Conservation (phyloP, 2,888 invertebrate genomes). For the Ypsolopha scabrella region DNA sequence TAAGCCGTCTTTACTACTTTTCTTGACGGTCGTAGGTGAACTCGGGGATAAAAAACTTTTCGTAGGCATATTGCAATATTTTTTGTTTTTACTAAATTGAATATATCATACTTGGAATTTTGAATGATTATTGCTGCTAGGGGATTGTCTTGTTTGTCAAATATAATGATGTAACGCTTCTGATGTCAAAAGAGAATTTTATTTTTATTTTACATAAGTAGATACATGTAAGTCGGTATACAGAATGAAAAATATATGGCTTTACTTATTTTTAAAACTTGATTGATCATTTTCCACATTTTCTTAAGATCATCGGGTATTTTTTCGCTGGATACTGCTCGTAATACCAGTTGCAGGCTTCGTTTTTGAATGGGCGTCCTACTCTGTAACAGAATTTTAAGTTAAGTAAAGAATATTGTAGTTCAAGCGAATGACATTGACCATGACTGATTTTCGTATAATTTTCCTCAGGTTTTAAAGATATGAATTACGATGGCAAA, state of each 20-base stretch:
- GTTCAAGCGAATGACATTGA: too few relatives aligned
- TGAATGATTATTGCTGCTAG: slow-evolving; percentile 8
- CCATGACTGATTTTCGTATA: too few relatives aligned
- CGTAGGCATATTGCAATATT: slow-evolving; percentile 25
- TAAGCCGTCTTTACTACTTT: slow-evolving; percentile 64
- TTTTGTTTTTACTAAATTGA: slow-evolving; percentile 21
- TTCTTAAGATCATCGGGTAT: slow-evolving; percentile 39
- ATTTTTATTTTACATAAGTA: too few relatives aligned
- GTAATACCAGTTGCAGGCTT: slow-evolving; percentile 71
- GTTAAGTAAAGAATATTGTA: too few relatives aligned
- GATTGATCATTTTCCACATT: slow-evolving; percentile 37
- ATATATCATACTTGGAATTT: slow-evolving; percentile 22
- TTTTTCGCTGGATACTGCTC: slow-evolving; percentile 63
- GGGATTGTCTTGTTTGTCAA: too few relatives aligned
- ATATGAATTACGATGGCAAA: too few relatives aligned
- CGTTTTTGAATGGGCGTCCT: slow-evolving; percentile 62
- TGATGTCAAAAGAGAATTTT: too few relatives aligned
- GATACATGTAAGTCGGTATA: too few relatives aligned
- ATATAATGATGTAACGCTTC: too few relatives aligned
- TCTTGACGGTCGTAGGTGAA: slow-evolving; percentile 9
- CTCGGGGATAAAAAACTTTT: slow-evolving; percentile 25
- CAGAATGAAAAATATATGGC: too few relatives aligned
- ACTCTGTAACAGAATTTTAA: slow-evolving; percentile 41
- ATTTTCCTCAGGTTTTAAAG: too few relatives aligned
- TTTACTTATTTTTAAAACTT: background rate